Base-by-base conservation (phyloP, 2,888 invertebrate species). In the Caenorhabditis virilis region DNA sequence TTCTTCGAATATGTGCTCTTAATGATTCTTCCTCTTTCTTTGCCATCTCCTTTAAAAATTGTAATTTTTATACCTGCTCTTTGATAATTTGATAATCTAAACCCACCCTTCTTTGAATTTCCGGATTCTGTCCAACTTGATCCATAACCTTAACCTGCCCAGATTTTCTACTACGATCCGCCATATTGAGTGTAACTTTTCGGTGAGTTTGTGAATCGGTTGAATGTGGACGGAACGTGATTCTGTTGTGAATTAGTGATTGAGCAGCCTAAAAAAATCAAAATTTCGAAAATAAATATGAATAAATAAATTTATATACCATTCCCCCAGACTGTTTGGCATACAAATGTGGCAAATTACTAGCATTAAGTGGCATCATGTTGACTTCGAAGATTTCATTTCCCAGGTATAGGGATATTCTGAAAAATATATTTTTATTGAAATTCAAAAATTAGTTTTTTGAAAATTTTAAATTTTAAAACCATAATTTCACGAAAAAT, bases 141-240 rank as follows among this genome's bases (percentile, higher is more conserved):
- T 94, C 93, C 74, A 98, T 86, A 55, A 98, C 93, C 86, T 95
- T 95, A 80, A 98, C 95, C 49, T 93, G 93, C 0, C 91, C 90
- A 0, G 93, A 91, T 85, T 95, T 95, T 49, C 91, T 90, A 41
- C 93, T 91, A 51, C 95, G 88, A 85, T 98, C 97, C 0, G 97
- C 97, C 74, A 97, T 87, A 0, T 95, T 95, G 85, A 97, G 88
- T 0, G 97, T 98, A 91, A 75, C 69, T 88, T 98, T 98, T 75
- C 95, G 89, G 85, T 98, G 97, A 0, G 98, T 98, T 86, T 95
- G 94, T 22, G 95, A 95, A 84, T 98, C 97, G 0, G 97, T 98
- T 0, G 97, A 97, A 84, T 95, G 95, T 0, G 98, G 98, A 41
- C 97, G 88, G 89, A 98, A 98, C 1, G 93, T 92, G 0, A 98